Evolutionary conservation across 2,113 vertebrate species (phyloP), one percentile per base, ranked within the genome.

Genomic region (Astatotilapia flaviijosephi): DNA sequence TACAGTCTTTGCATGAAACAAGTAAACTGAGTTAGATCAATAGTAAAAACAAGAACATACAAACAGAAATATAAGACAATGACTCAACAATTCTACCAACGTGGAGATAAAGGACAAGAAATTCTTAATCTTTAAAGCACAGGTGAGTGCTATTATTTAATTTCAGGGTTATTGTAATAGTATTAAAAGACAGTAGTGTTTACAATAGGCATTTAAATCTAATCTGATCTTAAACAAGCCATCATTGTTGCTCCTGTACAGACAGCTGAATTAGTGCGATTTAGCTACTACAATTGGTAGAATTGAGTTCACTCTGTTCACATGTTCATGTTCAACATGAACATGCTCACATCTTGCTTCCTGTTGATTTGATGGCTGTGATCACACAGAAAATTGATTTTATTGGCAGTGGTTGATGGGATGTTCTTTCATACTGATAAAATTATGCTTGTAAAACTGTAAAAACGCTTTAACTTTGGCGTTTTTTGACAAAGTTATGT

Each of bases 1-100:
- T 28, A 19, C 21, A 47, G 40, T 11, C 40, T 47, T 5, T 75
- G 21, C 40, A 75, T 75, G 1, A 75, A 45, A 23, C n/a, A 40
- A 26, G 5, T 1, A 45, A 17, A 42, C 37, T 73, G 12, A 73
- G 37, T 23, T 26, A 26, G 40, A 28, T 7, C 5, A 28, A 47
- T 15, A 75, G 3, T 73, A 45, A 73, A 73, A 73, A 28, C 40
- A 73, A 1, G 40, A 45, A 45, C 40, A 1, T 45, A 26, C 2
- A 73, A 73, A 73, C 8, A 73, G 0, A 45, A 42, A 70, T 42
- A 3, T 35, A 73, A 45, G n/a, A 68, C 35, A 40, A 0, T 40
- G 62, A 68, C 11, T 68, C 35, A 73, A 45, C 21, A 73, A 5
- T 70, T 70, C n/a, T 70, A 4, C 65, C 37, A 23, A 40, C 2